Conservation (phyloP, 1,140 invertebrate genomes). For the Drosophila pallidifrons region DNA sequence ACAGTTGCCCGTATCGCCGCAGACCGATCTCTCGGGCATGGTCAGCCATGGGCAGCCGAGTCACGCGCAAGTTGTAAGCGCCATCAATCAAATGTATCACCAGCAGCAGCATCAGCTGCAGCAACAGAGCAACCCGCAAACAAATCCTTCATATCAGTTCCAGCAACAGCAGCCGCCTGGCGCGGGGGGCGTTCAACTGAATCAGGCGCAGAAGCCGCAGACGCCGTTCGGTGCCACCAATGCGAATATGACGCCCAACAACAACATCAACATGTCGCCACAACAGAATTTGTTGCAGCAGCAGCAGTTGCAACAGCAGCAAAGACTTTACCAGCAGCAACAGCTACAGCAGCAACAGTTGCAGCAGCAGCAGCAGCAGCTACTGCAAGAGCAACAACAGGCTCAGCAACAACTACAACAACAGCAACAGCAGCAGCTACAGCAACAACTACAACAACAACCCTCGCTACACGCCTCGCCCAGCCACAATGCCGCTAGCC, state of each 20-base stretch:
- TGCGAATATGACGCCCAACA: slow-evolving; percentile 42
- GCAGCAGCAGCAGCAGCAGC: slow-evolving; percentile 42
- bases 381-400: slow-evolving; percentile 23
- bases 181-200: slow-evolving; percentile 33
- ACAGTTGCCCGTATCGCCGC: slow-evolving; percentile 77
- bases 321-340: slow-evolving; percentile 53
- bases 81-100: slow-evolving; percentile 79
- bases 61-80: slow-evolving; percentile 70
- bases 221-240: slow-evolving; percentile 54
- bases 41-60: slow-evolving; percentile 73
- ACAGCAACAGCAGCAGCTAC: slow-evolving; percentile 54
- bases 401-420: slow-evolving; percentile 39
- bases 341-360: slow-evolving; percentile 43
- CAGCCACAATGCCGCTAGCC: slow-evolving; percentile 65
- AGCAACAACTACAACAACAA: slow-evolving; percentile 67
- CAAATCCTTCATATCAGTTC: slow-evolving; percentile 80
- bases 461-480: slow-evolving; percentile 63
- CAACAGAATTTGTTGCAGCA: slow-evolving; percentile 17
- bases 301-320: slow-evolving; percentile 46
- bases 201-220: slow-evolving; percentile 33
- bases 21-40: slow-evolving; percentile 75
- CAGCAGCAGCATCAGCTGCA: slow-evolving; percentile 75
- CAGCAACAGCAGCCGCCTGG: slow-evolving; percentile 77
- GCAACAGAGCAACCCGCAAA: slow-evolving; percentile 72
- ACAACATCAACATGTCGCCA: slow-evolving; percentile 43